These are phyloP conservation scores for Miniopterus natalensis DNA, from an alignment of 2,113 vertebrate genomes.

Conservation along the genomic window DNA sequence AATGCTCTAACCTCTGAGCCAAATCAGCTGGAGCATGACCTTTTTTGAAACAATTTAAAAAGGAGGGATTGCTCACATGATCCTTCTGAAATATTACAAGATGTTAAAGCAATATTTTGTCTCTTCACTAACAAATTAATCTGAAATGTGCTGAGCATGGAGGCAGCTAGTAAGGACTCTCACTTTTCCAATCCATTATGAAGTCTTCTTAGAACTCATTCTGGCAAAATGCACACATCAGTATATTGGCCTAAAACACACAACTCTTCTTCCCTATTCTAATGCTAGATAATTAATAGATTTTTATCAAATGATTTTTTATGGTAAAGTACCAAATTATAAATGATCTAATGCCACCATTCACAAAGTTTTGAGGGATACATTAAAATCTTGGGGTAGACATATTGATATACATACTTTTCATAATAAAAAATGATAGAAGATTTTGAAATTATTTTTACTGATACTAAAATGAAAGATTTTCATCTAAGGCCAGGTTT, in stretches of 20 bases:
- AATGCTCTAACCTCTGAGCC: too few relatives aligned
- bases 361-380: not conserved
- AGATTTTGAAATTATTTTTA: not conserved
- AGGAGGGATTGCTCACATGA: not conserved
- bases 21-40: too few relatives aligned
- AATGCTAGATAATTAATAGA: not conserved
- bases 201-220: not conserved
- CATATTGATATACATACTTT: not conserved
- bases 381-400: not conserved
- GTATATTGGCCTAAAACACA: not conserved
- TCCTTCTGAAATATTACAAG: not conserved
- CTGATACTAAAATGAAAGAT: not conserved
- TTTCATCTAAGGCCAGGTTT: not conserved
- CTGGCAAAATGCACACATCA: not conserved
- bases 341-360: not conserved
- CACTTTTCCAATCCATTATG: not conserved
- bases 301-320: conserved; percentile 26
- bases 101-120: not conserved
- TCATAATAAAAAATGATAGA: not conserved
- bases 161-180: not conserved
- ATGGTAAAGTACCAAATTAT: not conserved
- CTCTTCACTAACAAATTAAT: not conserved
- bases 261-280: not conserved
- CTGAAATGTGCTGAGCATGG: not conserved
- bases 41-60: not conserved